Evolutionary conservation across 2,113 vertebrate species (phyloP), one percentile per base, ranked within the genome.

Genomic region (Lanius ludovicianus): DNA sequence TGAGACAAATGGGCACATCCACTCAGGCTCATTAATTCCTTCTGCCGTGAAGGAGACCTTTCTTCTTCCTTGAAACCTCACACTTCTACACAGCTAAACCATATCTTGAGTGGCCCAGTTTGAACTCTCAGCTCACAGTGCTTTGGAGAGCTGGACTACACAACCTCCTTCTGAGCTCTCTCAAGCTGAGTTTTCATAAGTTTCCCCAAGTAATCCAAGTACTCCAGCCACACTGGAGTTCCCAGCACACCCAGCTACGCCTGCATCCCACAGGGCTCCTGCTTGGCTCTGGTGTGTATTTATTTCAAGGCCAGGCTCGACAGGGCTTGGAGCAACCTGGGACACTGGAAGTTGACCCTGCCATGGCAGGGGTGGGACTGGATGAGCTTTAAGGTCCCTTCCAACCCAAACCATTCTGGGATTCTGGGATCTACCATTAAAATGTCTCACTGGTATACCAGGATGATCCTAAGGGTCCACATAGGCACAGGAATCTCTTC

Each of bases 251-350:
- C 35, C 60, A 55, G 31, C 55, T 73, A 10, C 67, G 35, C 30
- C 77, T 73, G 37, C 15, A 21, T 39, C n/a, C 49, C 6, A 1
- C 44, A 39, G 63, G 30, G n/a, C 17, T 70, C 53, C 35, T 0
- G 0, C 28, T 35, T 60, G 41, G 33, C 41, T 80, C 77, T 31
- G 33, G 7, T 20, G n/a, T 53, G 6, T n/a, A 7, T 3, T 22
- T 50, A 35, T 49, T n/a, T 35, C 44, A 42, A 67, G 62, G 13
- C 25, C 23, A 60, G 27, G 22, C 3, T 69, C 33, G 53, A 44
- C 0, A 0, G 37, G 7, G 11, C 25, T 52, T 37, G 37, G 24
- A n/a, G 33, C 10, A 62, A 3, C 2, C 5, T 39, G 15, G 47
- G 15, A 23, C 0, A 39, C 10, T 39, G 39, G 31, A 28, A 46